A percentile compares a stretch with the other conserved stretches of the same genome.
Evolutionary conservation across 1,140 invertebrate genomes (phyloP).

Genomic region (Papilio polyxenes): DNA sequence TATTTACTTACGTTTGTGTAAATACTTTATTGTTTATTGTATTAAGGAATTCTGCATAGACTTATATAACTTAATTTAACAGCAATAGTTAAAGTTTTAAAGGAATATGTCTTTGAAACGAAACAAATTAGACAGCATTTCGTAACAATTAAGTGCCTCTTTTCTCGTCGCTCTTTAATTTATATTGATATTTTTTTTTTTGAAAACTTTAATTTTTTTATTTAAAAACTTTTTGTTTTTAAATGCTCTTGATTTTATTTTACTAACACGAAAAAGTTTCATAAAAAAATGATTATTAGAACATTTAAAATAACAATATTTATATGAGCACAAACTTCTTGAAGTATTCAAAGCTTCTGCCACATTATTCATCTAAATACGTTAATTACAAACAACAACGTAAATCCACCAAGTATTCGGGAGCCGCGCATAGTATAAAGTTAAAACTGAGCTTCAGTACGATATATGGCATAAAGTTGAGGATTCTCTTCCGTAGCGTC

Average conservation of each 20-base stretch:
- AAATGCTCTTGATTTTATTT: too few species aligned
- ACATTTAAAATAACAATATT: not conserved
- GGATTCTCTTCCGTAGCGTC: slow-evolving; percentile 12
- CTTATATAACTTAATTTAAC: not conserved
- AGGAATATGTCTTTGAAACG: not conserved
- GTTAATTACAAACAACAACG: slow-evolving; percentile 21
- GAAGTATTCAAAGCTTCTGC: not conserved
- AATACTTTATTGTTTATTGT: not conserved
- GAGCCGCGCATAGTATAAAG: slow-evolving; percentile 8
- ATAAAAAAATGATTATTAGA: not conserved
- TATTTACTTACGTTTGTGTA: slow-evolving; percentile 4
- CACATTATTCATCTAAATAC: slow-evolving; percentile 24
- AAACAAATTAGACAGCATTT: not conserved
- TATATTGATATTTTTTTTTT: too few species aligned
- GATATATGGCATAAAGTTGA: slow-evolving; percentile 35
- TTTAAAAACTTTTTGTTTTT: too few species aligned
- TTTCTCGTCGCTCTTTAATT: too few species aligned
- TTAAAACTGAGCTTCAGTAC: slow-evolving; percentile 22
- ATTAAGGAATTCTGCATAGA: not conserved
- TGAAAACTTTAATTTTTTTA: too few species aligned
- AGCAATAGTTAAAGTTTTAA: not conserved
- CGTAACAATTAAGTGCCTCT: too few species aligned
- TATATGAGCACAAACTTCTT: not conserved
- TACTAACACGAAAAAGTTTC: too few species aligned
- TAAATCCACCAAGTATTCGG: slow-evolving; percentile 26